Conservation (phyloP, 2,113 vertebrate genomes). For the Carassius gibelio region DNA sequence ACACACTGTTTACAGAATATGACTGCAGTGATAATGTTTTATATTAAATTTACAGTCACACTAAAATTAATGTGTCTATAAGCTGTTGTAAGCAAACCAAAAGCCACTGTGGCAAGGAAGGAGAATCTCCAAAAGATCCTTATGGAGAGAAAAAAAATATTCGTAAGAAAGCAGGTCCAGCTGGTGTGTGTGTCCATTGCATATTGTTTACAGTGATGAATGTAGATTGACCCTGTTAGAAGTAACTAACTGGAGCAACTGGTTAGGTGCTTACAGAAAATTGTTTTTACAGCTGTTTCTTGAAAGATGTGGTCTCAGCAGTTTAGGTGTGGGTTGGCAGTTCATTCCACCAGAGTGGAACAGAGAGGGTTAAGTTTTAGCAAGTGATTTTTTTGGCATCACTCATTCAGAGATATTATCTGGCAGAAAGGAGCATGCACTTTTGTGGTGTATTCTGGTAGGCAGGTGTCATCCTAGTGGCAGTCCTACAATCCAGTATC, state of each 20-base stretch:
- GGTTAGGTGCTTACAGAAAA: too few species aligned
- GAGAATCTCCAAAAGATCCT: not conserved
- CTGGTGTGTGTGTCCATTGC: not conserved
- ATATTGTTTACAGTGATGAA: not conserved
- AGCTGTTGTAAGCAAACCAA: not conserved
- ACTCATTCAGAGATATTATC: too few species aligned
- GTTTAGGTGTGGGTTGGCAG: too few species aligned
- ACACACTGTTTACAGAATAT: not conserved
- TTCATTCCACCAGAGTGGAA: too few species aligned
- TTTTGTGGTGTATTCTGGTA: too few species aligned
- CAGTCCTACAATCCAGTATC: too few species aligned
- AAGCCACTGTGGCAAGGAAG: not conserved
- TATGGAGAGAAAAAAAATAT: not conserved
- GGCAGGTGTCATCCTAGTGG: too few species aligned
- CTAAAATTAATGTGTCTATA: not conserved
- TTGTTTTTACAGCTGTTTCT: too few species aligned
- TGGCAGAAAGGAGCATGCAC: too few species aligned
- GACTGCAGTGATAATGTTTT: not conserved
- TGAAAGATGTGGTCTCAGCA: too few species aligned
- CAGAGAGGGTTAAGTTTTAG: too few species aligned
- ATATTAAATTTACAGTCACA: not conserved
- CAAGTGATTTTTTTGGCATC: too few species aligned
- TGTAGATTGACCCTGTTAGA: not conserved
- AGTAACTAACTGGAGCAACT: not conserved
- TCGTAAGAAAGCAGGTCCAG: not conserved